Percentiles rank a stretch among this genome's conserved stretches.
phyloP scores from a whole-genome alignment of 2,888 invertebrate species.

The Yponomeuta sedellus region DNA sequence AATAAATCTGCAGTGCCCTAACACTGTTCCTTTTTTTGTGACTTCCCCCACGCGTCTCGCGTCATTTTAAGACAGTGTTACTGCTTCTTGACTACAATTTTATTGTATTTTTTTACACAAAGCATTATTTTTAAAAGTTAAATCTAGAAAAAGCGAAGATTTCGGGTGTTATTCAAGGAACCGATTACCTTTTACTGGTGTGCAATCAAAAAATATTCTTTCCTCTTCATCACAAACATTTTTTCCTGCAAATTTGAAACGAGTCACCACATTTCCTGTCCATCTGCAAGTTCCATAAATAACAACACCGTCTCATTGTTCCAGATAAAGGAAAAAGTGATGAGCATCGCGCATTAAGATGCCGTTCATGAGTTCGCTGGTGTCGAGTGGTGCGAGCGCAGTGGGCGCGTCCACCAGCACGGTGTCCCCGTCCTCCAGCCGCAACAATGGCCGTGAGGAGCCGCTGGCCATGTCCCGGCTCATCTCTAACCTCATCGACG shows the following conservation, averaged over 20 bases:
- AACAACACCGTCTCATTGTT: background rate
- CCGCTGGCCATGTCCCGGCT: conserved; percentile 62
- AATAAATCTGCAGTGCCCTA: background rate
- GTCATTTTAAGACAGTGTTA: no score
- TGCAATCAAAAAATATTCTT: no score
- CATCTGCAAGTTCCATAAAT: background rate
- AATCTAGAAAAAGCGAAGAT: no score
- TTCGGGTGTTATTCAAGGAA: no score
- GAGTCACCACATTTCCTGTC: background rate
- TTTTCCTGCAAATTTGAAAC: background rate
- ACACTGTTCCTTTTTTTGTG: background rate
- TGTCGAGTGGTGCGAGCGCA: conserved; percentile 35
- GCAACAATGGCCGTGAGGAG: conserved; percentile 35
- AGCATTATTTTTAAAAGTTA: no score
- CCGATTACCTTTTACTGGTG: no score
- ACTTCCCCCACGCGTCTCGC: background rate
- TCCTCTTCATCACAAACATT: no score
- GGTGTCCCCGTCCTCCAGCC: background rate
- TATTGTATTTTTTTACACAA: no score
- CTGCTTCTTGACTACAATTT: no score
- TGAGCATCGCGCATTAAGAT: conserved; percentile 10
- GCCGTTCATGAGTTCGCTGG: conserved; percentile 14
- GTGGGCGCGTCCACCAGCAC: conserved; percentile 37
- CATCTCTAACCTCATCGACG: conserved; percentile 73
- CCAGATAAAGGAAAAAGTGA: conserved; percentile 9